Evolutionary conservation across 2,113 vertebrate species (phyloP), one percentile per base, ranked within the genome.

Genomic region (Oreochromis spilurus): DNA sequence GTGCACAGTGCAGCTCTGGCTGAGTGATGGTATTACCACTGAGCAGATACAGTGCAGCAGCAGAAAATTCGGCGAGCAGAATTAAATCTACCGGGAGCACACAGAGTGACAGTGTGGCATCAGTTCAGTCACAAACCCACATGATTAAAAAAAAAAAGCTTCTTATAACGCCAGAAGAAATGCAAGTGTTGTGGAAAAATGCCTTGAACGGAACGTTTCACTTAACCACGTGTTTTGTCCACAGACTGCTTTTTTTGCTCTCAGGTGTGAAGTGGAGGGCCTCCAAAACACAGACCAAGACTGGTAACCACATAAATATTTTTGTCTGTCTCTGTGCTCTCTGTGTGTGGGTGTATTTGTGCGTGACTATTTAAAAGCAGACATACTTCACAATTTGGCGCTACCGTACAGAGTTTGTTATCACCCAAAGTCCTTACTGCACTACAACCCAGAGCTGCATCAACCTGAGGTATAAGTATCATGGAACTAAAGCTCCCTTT

Each of bases 261-360:
- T 79, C 87, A 92, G 88, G 92, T 93, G 90, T 92, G 89, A 93
- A 93, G 94, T 91, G 91, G 91, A 94, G 92, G 87, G 87, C 85
- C 88, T 90, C 80, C 82, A 34, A 81, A 89, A 93, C 83, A 91
- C 88, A 91, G 90, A 94, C 88, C 93, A 95, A 94, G 90, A 92
- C 93, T 94, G 94, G 93, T 95, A 92, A 92, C 40, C 16, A 81
- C 70, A 81, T 4, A 40, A 54, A 3, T 36, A 10, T 86, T 52
- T 85, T 24, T 48, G 11, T 48, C 58, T 81, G 38, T 86, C 55
- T 79, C 55, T 24, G 43, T 45, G 16, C 38, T 40, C 5, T 31
- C 16, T 77, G 45, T 50, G 70, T 77, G 70, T 45, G 67, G 38
- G 70, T 50, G 26, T 77, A 26, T 31, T 31, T 77, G 24, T 77